Evolutionary conservation across 2,113 vertebrate genomes (phyloP).

Genomic region (Condylura cristata): DNA sequence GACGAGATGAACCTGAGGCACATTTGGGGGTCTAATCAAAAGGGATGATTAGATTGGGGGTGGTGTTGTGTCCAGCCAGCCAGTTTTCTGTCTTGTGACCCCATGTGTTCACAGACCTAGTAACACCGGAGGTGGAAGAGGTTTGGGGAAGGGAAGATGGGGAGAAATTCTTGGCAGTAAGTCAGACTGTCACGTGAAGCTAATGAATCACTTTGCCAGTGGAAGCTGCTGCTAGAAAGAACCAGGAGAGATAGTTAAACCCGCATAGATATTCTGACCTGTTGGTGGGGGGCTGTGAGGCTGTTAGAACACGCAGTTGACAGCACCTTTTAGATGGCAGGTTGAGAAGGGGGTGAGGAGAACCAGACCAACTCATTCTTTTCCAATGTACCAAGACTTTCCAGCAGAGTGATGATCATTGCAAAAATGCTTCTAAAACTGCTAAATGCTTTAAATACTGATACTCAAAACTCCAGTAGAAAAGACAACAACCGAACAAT

Average conservation of each 20-base stretch:
- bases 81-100: background rate
- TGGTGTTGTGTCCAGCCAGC: background rate
- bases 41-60: background rate
- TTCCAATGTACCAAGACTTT: slow-evolving; percentile 76
- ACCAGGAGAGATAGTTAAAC: background rate
- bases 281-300: slow-evolving; percentile 1
- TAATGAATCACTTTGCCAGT: background rate
- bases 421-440: slow-evolving; percentile 68
- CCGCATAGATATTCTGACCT: background rate
- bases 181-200: background rate
- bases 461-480: background rate
- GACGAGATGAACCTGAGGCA: background rate
- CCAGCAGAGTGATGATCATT: slow-evolving; percentile 73
- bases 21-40: background rate
- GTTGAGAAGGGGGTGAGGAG: background rate
- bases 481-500: background rate
- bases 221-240: background rate
- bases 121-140: background rate
- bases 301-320: background rate
- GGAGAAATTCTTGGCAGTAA: background rate
- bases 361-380: slow-evolving; percentile 55
- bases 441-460: slow-evolving; percentile 5
- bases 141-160: background rate
- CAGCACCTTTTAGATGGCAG: background rate
- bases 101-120: background rate